A percentile compares a stretch with the other conserved stretches of the same genome.
Evolutionary conservation across 2,888 invertebrate genomes (phyloP).

Genomic region (Amiota communis): DNA sequence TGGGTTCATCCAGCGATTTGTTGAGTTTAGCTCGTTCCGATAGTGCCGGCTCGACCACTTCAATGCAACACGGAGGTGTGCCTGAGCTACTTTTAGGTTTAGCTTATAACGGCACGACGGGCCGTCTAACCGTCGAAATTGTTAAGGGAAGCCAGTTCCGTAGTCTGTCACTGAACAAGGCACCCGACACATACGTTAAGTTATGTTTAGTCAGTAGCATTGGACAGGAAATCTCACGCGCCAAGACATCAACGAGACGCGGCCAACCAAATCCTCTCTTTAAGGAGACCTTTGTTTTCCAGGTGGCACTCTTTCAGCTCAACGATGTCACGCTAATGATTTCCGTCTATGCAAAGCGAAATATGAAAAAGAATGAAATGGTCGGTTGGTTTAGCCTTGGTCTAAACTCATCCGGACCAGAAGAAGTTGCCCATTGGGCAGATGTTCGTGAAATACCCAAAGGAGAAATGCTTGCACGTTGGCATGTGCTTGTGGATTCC

Average conservation of each 20-base stretch:
- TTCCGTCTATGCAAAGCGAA: constrained; percentile 93
- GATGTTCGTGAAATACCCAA: constrained; percentile 90
- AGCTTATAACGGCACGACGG: constrained; percentile 94
- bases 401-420: constrained; percentile 91
- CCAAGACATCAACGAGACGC: constrained; percentile 92
- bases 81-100: constrained; percentile 91
- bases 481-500: constrained; percentile 91
- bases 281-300: constrained; percentile 96
- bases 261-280: constrained; percentile 96
- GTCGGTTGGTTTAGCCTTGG: constrained; percentile 97
- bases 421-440: constrained; percentile 93
- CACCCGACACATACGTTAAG: constrained; percentile 96
- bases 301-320: constrained; percentile 96
- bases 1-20: constrained; percentile 78
- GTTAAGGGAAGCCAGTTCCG: constrained; percentile 81
- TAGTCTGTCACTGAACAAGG: constrained; percentile 83
- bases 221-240: constrained; percentile 93
- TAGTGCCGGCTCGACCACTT: constrained; percentile 94
- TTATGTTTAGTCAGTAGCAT: constrained; percentile 92
- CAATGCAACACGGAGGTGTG: constrained; percentile 90
- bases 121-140: constrained; percentile 91
- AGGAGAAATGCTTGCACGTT: constrained; percentile 92
- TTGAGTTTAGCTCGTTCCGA: constrained; percentile 91
- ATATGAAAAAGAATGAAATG: constrained; percentile 95
- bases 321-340: constrained; percentile 96